Conservation (phyloP, 2,797 vertebrate species). For the Pseudomugil tenellus region DNA sequence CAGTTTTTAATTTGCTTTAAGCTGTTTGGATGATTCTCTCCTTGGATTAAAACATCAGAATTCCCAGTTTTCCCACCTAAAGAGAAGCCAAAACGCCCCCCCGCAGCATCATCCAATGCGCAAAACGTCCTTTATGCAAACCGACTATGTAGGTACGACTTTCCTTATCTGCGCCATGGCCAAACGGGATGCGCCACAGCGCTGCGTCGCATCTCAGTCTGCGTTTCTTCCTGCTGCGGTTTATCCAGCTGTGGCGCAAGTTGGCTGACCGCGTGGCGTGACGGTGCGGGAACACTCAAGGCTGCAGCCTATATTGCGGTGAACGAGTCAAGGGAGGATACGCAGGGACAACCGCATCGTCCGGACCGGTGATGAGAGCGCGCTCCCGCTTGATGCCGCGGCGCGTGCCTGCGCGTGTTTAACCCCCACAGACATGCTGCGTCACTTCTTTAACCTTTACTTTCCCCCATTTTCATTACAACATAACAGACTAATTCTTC, state of each 20-base stretch:
- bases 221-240: constrained; percentile 1
- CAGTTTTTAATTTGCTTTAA: not conserved
- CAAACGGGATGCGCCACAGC: constrained; percentile 32
- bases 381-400: constrained; percentile 34
- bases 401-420: constrained; percentile 46
- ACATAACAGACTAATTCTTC: no score
- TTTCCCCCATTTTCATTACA: no score
- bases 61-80: not conserved
- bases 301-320: constrained; percentile 12
- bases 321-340: constrained; percentile 24
- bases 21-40: no score
- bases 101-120: constrained; percentile 19
- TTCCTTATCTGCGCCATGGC: constrained; percentile 51
- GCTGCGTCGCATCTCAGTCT: constrained; percentile 19
- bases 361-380: constrained; percentile 22
- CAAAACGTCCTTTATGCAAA: constrained; percentile 79
- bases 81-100: not conserved
- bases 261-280: not conserved
- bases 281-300: not conserved
- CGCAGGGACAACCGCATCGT: constrained; percentile 70
- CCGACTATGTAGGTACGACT: not conserved
- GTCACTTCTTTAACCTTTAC: no score
- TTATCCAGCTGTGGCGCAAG: not conserved
- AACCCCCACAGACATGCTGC: no score
- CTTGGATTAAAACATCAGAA: not conserved